These are phyloP conservation scores for Zoroaster sp. DNA, from an alignment of 53 echinoderm and acorn worm genomes.

Conservation along the genomic window DNA sequence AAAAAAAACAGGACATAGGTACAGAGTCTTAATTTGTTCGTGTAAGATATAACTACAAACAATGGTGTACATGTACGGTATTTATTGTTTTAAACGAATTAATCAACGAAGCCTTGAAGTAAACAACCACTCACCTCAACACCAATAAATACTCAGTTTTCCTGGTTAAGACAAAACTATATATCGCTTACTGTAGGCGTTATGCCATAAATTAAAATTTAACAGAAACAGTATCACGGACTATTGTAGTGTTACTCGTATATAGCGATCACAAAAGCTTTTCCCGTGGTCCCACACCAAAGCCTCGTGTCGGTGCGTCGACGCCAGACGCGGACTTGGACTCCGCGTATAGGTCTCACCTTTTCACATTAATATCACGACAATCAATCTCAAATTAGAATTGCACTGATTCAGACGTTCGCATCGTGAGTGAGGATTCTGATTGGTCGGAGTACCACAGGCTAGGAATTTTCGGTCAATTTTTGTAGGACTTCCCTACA, in stretches of 20 bases:
- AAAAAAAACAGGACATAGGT: too few species aligned
- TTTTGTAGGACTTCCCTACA: conserved; percentile 15
- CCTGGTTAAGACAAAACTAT: not conserved
- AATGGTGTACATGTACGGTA: too few species aligned
- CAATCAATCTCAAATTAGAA: conserved; percentile 24
- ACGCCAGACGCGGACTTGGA: conserved; percentile 13
- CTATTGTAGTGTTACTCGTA: conserved; percentile 25
- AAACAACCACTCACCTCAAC: not conserved
- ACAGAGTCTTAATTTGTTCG: too few species aligned
- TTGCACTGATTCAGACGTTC: not conserved
- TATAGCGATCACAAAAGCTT: conserved; percentile 39
- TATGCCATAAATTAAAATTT: conserved; percentile 55
- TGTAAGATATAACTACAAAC: too few species aligned
- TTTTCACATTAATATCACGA: not conserved
- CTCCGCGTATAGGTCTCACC: not conserved
- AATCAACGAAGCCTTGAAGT: too few species aligned
- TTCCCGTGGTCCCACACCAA: not conserved
- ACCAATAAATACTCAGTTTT: not conserved
- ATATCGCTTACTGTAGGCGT: not conserved
- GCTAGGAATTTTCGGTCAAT: not conserved
- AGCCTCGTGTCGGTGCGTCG: conserved; percentile 36
- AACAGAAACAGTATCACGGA: conserved; percentile 54
- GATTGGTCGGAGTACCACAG: not conserved
- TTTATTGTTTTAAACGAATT: too few species aligned
- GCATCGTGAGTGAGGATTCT: not conserved